Base-by-base conservation (phyloP, 2,888 invertebrate species). In the Teleiodes luculella region DNA sequence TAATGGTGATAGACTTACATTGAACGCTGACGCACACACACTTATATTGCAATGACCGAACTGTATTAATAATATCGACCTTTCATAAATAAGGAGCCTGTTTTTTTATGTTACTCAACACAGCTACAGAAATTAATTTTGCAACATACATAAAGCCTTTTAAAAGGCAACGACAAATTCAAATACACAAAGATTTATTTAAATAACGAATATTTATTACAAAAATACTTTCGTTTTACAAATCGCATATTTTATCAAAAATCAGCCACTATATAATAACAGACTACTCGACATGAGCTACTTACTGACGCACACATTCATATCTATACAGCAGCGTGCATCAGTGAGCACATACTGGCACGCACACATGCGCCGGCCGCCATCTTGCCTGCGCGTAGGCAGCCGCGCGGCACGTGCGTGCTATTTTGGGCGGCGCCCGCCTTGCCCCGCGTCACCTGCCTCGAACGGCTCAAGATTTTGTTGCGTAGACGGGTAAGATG, bases 331-430 rank as follows among this genome's bases (percentile, higher is more conserved):
- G 33, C 47, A 39, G 46, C 16, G 53, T 49, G 48, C 55, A 43
- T 13, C 55, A 43, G 43, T 43, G 43, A 43, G 28, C 43, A 43
- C 43, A 28, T 43, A 43, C 43, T 20, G 28, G 8, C 33, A 55
- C 56, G 45, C 60, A 64, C 62, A 57, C 60, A 51, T 52, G 64
- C 65, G 55, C 56, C 66, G 76, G 79, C 87, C 75, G 88, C 88
- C 88, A 89, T 89, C 73, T 87, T 88, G 80, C 62, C 69, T 81
- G 87, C 87, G 87, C 88, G 83, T 84, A 86, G 85, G 87, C 87
- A 84, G 76, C 77, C 81, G 73, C 76, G 72, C 77, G 87, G 87
- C 89, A 89, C 89, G 89, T 89, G 88, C 86, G 89, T 66, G 74
- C 86, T 89, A 89, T 89, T 89, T 87, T 83, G 78, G 88, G 88